Evolutionary conservation across 2,797 vertebrate genomes (phyloP), one percentile per base, ranked within the genome.

Genomic region (Chelon auratus): DNA sequence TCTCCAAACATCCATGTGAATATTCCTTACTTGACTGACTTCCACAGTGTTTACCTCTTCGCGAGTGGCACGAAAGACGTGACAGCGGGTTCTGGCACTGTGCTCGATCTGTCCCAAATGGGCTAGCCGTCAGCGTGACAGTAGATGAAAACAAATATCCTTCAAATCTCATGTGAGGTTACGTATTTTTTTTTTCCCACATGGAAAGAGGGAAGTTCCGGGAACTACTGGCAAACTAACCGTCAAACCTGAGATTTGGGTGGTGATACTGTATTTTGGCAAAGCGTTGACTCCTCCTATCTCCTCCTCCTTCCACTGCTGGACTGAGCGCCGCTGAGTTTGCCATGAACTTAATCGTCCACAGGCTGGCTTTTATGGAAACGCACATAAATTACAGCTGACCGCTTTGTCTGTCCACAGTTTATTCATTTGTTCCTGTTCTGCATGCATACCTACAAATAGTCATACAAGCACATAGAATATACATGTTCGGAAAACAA

Each of bases 101-200:
- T 0, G 22, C 64, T 52, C 39, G 58, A 80, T 81, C 64, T 61
- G 58, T 87, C 84, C 72, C 84, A 54, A 85, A 85, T 77, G 84
- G 85, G 67, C 60, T 14, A 40, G 72, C 73, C 66, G 15, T 84
- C 75, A 80, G 62, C 20, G 55, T 81, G 80, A 89, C 75, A 80
- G 82, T 62, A 87, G 85, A 80, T 84, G 80, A 87, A 93, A 91
- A 87, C 75, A 62, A 89, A 89, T 86, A 56, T 71, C 36, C 62
- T 45, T 80, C 62, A n/a, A 76, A 84, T 73, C 75, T 83, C 78
- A 65, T 67, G 79, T 65, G 75, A 89, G 62, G 53, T 85, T 85
- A 81, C 82, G 66, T 80, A 79, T 33, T 33, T 33, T 33, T 33
- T 33, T 33, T 33, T 91, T 91, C 73, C 91, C 90, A 89, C 83